Conservation (phyloP, 2,888 invertebrate species). For the Anorthoa munda region DNA sequence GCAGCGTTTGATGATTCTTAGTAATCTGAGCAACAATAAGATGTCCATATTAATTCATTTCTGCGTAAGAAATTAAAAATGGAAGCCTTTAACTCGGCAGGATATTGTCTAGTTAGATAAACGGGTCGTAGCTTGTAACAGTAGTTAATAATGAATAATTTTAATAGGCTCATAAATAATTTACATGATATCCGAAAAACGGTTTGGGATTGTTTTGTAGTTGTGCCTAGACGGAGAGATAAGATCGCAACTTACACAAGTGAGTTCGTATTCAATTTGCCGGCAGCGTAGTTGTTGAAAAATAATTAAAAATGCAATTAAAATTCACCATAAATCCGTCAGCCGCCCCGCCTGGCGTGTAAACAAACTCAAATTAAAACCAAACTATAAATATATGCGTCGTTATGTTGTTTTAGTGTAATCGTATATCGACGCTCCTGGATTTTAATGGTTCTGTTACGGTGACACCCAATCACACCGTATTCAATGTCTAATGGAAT, state of each 20-base stretch:
- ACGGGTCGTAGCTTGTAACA: constrained; percentile 43
- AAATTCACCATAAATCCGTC: constrained; percentile 88
- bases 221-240: constrained; percentile 74
- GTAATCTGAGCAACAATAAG: constrained; percentile 28
- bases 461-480: constrained; percentile 62
- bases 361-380: constrained; percentile 81
- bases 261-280: constrained; percentile 86
- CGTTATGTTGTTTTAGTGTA: constrained; percentile 78
- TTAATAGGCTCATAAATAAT: constrained; percentile 64
- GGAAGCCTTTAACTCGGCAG: constrained; percentile 30
- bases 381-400: constrained; percentile 78
- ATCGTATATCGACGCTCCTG: constrained; percentile 69
- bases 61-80: constrained; percentile 32
- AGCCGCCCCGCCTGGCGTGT: constrained; percentile 83
- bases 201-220: constrained; percentile 58
- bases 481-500: constrained; percentile 63
- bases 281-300: constrained; percentile 84
- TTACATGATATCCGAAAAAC: constrained; percentile 55
- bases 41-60: constrained; percentile 33
- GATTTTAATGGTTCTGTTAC: constrained; percentile 70
- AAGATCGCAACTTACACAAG: constrained; percentile 77
- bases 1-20: constrained; percentile 25
- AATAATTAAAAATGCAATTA: constrained; percentile 90
- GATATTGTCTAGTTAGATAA: constrained; percentile 39
- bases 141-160: constrained; percentile 54